phyloP scores from a whole-genome alignment of 1,140 invertebrate species.

The Colletes gigas region DNA sequence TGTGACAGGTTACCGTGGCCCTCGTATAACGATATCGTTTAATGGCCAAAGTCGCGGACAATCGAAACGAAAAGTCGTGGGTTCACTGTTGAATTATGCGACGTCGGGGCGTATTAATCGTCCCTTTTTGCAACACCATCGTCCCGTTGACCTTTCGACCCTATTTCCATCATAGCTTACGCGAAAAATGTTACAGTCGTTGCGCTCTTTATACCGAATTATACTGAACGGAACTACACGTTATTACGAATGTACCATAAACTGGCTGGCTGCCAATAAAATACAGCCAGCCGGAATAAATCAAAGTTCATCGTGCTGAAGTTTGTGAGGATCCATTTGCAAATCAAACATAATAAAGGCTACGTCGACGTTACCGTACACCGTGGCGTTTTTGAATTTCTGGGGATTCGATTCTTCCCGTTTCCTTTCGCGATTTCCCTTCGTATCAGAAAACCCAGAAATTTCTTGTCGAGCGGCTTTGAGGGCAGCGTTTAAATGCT shows the following conservation, averaged over 20 bases:
- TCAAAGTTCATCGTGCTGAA: constrained; percentile 35
- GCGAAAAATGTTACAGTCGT: background rate
- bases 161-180: too few relatives aligned
- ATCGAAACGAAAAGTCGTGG: too few relatives aligned
- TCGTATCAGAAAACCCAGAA: background rate
- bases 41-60: too few relatives aligned
- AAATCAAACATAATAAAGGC: constrained; percentile 51
- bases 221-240: constrained; percentile 9
- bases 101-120: background rate
- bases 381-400: background rate
- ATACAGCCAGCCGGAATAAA: constrained; percentile 36
- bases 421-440: background rate
- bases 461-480: background rate
- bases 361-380: background rate
- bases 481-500: constrained; percentile 10
- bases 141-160: background rate
- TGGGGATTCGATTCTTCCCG: background rate
- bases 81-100: background rate
- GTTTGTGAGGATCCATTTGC: constrained; percentile 42
- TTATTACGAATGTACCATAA: constrained; percentile 32
- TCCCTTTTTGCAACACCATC: background rate
- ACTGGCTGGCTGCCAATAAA: constrained; percentile 50
- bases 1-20: too few relatives aligned
- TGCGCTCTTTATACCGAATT: background rate
- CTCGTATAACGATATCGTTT: too few relatives aligned